phyloP scores from a whole-genome alignment of 2,888 invertebrate species.

The Spisula subtruncata region DNA sequence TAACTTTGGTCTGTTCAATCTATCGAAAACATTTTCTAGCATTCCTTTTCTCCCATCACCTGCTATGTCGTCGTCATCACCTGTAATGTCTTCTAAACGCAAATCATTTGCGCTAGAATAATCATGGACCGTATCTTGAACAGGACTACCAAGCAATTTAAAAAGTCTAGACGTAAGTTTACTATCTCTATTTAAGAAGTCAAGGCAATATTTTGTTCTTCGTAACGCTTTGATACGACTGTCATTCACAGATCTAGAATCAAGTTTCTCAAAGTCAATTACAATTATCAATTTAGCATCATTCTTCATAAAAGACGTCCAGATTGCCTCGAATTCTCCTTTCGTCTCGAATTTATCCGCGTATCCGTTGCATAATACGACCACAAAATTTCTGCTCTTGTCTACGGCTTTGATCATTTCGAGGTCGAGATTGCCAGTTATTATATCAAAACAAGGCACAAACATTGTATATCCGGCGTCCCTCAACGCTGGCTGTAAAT shows the following conservation, averaged over 20 bases:
- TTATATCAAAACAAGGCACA: constrained; percentile 20
- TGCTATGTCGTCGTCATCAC: background rate
- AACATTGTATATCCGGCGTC: constrained; percentile 13
- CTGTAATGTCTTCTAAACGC: background rate
- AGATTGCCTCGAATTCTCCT: background rate
- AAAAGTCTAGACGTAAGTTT: constrained; percentile 7
- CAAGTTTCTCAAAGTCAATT: constrained; percentile 23
- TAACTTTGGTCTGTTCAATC: background rate
- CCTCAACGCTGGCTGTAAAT: background rate
- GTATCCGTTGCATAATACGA: constrained; percentile 13
- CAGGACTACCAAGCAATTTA: background rate
- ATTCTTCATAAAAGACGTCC: background rate
- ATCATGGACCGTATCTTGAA: too few species aligned
- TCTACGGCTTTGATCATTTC: background rate
- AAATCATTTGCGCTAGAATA: too few species aligned
- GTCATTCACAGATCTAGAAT: background rate
- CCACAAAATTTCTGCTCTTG: background rate
- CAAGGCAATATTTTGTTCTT: background rate
- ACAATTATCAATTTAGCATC: constrained; percentile 18
- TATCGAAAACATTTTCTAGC: background rate
- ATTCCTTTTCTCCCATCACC: background rate
- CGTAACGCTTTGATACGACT: constrained; percentile 14
- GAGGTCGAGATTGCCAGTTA: background rate
- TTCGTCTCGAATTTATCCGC: background rate
- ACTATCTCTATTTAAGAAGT: background rate